Evolutionary conservation across 35 echinoderm and acorn worm species (phyloP).

Genomic region (Stichopus chloronotus): DNA sequence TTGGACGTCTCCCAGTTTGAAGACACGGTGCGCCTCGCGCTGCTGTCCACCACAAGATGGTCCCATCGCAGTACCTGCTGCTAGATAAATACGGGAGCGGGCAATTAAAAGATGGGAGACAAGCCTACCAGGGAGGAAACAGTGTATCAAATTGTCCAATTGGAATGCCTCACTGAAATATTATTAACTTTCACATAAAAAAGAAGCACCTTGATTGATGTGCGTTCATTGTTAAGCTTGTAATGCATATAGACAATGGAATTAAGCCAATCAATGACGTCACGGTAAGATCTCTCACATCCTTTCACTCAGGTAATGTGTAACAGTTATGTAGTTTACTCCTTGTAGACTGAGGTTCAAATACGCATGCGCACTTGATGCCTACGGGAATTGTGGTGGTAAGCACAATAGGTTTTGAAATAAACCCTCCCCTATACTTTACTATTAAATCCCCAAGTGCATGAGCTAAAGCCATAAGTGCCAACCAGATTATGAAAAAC

Average conservation of each 20-base stretch:
- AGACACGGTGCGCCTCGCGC: background rate
- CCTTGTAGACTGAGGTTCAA: too few relatives aligned
- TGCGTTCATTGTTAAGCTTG: background rate
- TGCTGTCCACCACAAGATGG: conserved; percentile 16
- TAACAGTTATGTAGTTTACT: too few relatives aligned
- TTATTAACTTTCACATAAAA: background rate
- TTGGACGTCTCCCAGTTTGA: conserved; percentile 42
- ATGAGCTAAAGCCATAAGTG: too few relatives aligned
- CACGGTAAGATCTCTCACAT: background rate
- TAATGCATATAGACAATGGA: conserved; percentile 4
- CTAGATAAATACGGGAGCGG: conserved; percentile 30
- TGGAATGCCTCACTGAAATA: conserved; percentile 21
- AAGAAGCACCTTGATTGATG: background rate
- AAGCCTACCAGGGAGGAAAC: background rate
- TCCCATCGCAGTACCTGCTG: conserved; percentile 23
- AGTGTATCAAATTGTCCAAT: conserved; percentile 48
- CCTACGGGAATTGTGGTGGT: too few relatives aligned
- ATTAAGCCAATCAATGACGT: conserved; percentile 10
- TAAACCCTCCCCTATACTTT: too few relatives aligned
- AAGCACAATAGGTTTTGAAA: too few relatives aligned
- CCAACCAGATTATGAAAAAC: too few relatives aligned
- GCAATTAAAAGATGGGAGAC: conserved; percentile 30
- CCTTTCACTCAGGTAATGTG: too few relatives aligned
- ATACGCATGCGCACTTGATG: too few relatives aligned
- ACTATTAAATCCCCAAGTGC: too few relatives aligned